Evolutionary conservation across 2,888 invertebrate species (phyloP), one percentile per base, ranked within the genome.

Genomic region (Leucoptera coffeella): DNA sequence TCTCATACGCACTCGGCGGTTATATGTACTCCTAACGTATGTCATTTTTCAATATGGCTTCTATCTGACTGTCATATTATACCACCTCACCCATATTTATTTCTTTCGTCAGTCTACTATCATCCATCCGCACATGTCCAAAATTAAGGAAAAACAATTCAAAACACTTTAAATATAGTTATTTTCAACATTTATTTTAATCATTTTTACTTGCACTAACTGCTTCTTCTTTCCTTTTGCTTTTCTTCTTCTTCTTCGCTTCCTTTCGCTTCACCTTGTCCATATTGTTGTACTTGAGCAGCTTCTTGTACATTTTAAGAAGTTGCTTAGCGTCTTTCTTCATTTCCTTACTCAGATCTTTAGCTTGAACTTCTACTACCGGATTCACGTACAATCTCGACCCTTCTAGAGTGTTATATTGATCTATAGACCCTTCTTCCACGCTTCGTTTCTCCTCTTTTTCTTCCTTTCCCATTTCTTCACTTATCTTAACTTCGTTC

Each of bases 381-480:
- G 64, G 60, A 36, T 57, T 45, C 0, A 67, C 59, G 29, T 56
- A 67, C 33, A 47, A 59, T 0, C 49, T 56, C 1, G 57, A 58
- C 1, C 50, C 53, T 41, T 56, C 39, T 17, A 72, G 33, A 4
- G 58, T 57, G 27, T 76, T 65, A 32, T 74, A 78, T 33, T 77
- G 76, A 26, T 75, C 71, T 23, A 78, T 62, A 4, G 76, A 67
- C 1, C 78, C 69, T 32, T 61, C 57, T 37, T 64, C 62, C 26
- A 56, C 48, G 28, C 47, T 43, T 8, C 50, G 47, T 36, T 49
- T 67, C 43, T 65, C 69, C 35, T 47, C 45, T 24, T 36, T 29
- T 29, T 34, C 37, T 37, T 50, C 45, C 31, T 48, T 50, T 3
- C 15, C 12, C 7, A 7, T 12, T 3, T 23, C 15, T 11, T 23